These are phyloP conservation scores for Trematocara marginatum DNA, from an alignment of 2,113 vertebrate species.

Conservation along the genomic window DNA sequence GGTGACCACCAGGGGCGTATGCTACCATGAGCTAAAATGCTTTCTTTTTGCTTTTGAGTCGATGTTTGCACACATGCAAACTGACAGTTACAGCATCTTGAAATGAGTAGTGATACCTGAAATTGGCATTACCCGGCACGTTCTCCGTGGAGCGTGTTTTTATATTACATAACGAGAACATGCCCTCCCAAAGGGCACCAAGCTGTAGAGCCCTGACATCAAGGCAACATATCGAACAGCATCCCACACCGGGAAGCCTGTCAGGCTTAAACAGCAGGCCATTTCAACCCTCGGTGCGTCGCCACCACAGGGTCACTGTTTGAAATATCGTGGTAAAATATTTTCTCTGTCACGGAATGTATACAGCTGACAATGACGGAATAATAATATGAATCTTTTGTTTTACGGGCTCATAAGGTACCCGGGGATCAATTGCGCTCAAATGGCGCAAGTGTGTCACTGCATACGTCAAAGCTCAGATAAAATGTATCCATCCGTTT, in stretches of 20 bases:
- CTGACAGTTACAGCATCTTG: neutral
- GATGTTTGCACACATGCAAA: slow-evolving; percentile 12
- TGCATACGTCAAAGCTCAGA: slow-evolving; percentile 59
- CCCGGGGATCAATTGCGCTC: slow-evolving; percentile 12
- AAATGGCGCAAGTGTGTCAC: neutral
- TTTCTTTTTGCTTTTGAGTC: neutral
- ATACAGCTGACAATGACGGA: slow-evolving; percentile 5
- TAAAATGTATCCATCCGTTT: slow-evolving; percentile 88
- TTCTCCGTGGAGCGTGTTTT: slow-evolving; percentile 50
- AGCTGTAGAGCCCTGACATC: slow-evolving; percentile 30
- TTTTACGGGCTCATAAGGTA: slow-evolving; percentile 19
- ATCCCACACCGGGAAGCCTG: neutral
- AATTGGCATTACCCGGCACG: slow-evolving; percentile 25
- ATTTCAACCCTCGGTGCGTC: neutral
- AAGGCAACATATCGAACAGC: slow-evolving; percentile 19
- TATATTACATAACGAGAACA: slow-evolving; percentile 52
- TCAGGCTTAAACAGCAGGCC: neutral
- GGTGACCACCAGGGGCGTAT: no score
- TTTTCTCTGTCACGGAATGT: neutral
- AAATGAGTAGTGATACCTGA: slow-evolving; percentile 18
- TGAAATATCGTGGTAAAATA: neutral
- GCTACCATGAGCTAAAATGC: neutral
- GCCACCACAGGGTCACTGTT: neutral
- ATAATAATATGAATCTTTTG: neutral
- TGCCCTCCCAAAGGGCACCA: slow-evolving; percentile 52